Percentiles rank a stretch among this genome's conserved stretches.
These are phyloP conservation scores for Toxotes chatareus DNA, from an alignment of 2,113 vertebrate genomes.

Conservation along the genomic window DNA sequence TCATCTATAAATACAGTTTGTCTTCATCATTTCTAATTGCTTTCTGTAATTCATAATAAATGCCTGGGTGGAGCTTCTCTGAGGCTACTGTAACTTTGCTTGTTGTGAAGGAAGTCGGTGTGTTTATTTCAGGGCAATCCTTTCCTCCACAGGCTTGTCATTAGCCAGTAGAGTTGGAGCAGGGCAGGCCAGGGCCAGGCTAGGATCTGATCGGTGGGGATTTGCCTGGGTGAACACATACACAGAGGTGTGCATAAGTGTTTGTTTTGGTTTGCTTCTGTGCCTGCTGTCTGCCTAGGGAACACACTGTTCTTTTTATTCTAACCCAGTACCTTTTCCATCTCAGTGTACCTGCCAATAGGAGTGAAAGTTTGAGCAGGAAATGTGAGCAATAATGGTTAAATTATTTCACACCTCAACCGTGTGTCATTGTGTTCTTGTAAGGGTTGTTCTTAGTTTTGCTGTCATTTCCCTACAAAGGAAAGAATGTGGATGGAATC, in stretches of 20 bases:
- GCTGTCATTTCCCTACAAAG: neutral
- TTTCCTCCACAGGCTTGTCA: constrained; percentile 28
- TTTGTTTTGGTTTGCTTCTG: constrained; percentile 13
- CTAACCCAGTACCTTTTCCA: neutral
- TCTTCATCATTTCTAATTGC: neutral
- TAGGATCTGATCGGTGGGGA: constrained; percentile 13
- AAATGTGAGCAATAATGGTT: neutral
- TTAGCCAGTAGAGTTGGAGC: constrained; percentile 17
- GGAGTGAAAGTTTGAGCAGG: neutral
- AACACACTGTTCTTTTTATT: constrained; percentile 21
- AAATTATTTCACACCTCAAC: neutral
- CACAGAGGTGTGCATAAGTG: neutral
- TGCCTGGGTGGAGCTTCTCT: neutral
- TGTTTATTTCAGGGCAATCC: constrained; percentile 24
- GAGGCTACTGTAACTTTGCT: constrained; percentile 10
- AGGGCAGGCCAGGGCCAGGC: constrained; percentile 1
- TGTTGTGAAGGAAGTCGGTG: constrained; percentile 1
- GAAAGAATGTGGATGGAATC: neutral
- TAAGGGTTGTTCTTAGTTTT: neutral
- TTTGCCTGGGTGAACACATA: constrained; percentile 19
- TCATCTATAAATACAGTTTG: constrained; percentile 12
- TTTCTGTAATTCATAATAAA: neutral
- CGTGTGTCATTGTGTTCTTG: neutral
- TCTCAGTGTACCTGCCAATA: neutral
- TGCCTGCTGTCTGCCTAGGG: neutral